Conservation (phyloP, 2,888 invertebrate species). For the Lypha dubia region DNA sequence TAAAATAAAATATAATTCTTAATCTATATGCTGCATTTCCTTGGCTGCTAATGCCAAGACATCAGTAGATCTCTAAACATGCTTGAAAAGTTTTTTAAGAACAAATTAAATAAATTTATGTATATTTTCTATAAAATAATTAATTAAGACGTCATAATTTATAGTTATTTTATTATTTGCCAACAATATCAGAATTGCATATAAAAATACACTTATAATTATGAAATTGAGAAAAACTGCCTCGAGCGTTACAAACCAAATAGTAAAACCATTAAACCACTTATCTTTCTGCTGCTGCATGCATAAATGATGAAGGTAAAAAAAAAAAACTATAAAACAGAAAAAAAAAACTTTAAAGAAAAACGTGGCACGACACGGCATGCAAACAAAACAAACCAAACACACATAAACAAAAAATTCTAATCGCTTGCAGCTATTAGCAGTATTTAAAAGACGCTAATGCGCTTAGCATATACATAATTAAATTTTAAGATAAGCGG, state of each 20-base stretch:
- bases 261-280: neutral
- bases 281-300: neutral
- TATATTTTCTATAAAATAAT: no score
- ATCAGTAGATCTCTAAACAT: no score
- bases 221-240: neutral
- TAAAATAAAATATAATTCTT: no score
- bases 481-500: constrained; percentile 75
- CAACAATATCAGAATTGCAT: neutral
- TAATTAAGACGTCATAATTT: no score
- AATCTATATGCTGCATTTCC: no score
- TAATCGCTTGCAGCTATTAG: constrained; percentile 74
- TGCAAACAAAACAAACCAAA: constrained; percentile 65
- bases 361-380: constrained; percentile 34
- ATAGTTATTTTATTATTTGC: neutral
- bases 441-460: constrained; percentile 76
- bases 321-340: no score
- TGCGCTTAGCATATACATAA: constrained; percentile 75
- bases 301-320: neutral
- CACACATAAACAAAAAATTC: constrained; percentile 69
- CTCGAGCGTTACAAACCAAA: neutral
- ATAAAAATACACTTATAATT: neutral
- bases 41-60: no score
- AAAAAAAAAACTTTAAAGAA: neutral
- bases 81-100: no score
- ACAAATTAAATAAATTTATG: no score